Evolutionary conservation across 2,113 vertebrate species (phyloP), one percentile per base, ranked within the genome.

Genomic region (Melospiza melodia): DNA sequence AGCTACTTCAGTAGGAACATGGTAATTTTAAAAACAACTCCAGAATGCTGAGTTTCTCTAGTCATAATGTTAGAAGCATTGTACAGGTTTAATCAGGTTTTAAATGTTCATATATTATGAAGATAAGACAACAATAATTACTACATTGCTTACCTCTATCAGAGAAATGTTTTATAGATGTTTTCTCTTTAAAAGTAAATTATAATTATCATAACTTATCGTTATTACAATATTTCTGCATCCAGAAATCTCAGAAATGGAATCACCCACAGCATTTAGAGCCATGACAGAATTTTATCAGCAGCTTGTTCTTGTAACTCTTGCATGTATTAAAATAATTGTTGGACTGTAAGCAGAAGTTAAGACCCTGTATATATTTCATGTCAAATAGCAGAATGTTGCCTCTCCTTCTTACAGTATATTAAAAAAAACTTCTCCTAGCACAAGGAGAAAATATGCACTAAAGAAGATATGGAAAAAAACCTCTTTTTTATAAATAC

Each of bases 291-390:
- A 39, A 90, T 92, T 96, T 96, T 85, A 51, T 25, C 30, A 76
- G 49, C 93, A 95, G 33, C 44, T 95, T 91, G 54, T 66, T 96
- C 93, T 94, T 95, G 48, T 96, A 79, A 59, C 15, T 84, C 58
- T 87, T 93, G 81, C 81, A 81, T 92, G 84, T 94, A 77, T 81
- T 72, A 87, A 95, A 96, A 81, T 95, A 87, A 59, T 91, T 93
- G 80, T 65, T 93, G 89, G 44, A 54, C 52, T 62, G 39, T 83
- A 74, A 51, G 22, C 74, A 94, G 89, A 95, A 96, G 77, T 77
- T 92, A 95, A 84, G 58, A 91, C 58, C 31, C 35, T 91, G 37
- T 93, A 68, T 93, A 94, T 94, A 96, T 87, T n/a, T 66, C 19
- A 33, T 41, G 44, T 76, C 33, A 67, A 82, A 52, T 41, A 73